Evolutionary conservation across 2,888 invertebrate genomes (phyloP).

Genomic region (Dermolepida albohirtum): DNA sequence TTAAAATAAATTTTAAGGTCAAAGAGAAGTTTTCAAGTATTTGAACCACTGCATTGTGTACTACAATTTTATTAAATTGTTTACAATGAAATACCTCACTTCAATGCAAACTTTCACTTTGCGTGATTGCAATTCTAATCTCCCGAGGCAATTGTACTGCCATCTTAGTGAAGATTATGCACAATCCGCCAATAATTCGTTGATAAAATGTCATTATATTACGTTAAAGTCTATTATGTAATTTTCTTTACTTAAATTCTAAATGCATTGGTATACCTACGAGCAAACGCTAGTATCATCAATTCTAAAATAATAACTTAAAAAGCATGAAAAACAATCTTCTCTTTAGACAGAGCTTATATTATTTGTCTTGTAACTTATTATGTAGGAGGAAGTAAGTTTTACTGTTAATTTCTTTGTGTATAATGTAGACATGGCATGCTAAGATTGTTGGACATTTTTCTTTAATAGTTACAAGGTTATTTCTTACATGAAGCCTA

Average conservation of each 20-base stretch:
- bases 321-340: too few relatives aligned
- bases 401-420: constrained; percentile 17
- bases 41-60: too few relatives aligned
- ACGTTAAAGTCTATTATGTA: not conserved
- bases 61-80: constrained; percentile 17
- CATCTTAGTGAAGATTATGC: constrained; percentile 9
- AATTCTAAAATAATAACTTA: too few relatives aligned
- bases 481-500: constrained; percentile 18
- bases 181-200: constrained; percentile 11
- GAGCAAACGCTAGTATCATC: too few relatives aligned
- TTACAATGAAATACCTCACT: constrained; percentile 9
- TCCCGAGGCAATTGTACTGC: not conserved
- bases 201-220: constrained; percentile 19
- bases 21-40: too few relatives aligned
- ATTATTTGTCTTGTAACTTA: not conserved
- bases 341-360: too few relatives aligned
- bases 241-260: not conserved
- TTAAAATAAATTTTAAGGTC: too few relatives aligned
- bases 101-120: constrained; percentile 26
- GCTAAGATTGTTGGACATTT: constrained; percentile 5
- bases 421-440: constrained; percentile 19
- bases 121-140: constrained; percentile 14
- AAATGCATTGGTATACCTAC: too few relatives aligned
- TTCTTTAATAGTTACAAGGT: constrained; percentile 25
- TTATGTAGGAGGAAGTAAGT: constrained; percentile 16